A percentile compares a stretch with the other conserved stretches of the same genome.
Evolutionary conservation across 1,140 invertebrate species (phyloP).

Genomic region (Aporrectodea caliginosa): DNA sequence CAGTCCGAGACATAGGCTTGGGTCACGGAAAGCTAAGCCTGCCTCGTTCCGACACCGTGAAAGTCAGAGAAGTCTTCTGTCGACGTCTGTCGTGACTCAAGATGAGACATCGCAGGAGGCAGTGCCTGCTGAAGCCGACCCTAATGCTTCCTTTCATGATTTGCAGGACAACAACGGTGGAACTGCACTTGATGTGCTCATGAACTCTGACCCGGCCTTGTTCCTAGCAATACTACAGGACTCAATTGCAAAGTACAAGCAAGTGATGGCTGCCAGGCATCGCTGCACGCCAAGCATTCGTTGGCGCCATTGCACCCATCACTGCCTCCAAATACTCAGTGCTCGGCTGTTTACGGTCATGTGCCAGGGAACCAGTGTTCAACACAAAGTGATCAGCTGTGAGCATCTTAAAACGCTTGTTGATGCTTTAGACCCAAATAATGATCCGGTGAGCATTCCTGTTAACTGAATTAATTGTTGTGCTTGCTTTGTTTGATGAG

Average conservation of each 20-base stretch:
- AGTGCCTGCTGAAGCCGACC: neutral
- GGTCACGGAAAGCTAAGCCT: neutral
- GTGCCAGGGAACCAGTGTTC: constrained; percentile 59
- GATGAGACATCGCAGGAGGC: neutral
- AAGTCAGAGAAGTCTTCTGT: neutral
- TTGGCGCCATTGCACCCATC: constrained; percentile 64
- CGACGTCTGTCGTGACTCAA: neutral
- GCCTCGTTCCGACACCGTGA: constrained; percentile 8
- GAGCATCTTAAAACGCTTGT: constrained; percentile 62
- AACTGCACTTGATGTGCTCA: constrained; percentile 56
- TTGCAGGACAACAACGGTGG: too few relatives aligned
- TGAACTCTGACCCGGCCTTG: constrained; percentile 58
- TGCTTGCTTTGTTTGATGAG: too few relatives aligned
- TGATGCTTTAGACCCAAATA: constrained; percentile 64
- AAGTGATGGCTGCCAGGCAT: constrained; percentile 64
- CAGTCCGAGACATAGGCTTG: neutral
- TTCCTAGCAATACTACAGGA: constrained; percentile 67
- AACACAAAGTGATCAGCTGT: constrained; percentile 59
- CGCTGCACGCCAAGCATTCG: constrained; percentile 63
- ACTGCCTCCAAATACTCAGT: constrained; percentile 67
- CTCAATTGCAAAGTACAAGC: constrained; percentile 66
- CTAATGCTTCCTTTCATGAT: neutral
- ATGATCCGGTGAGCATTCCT: constrained; percentile 63
- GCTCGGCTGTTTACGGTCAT: constrained; percentile 65
- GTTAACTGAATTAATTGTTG: too few relatives aligned